A percentile compares a stretch with the other conserved stretches of the same genome.
These are phyloP conservation scores for Stigmatopora nigra DNA, from an alignment of 2,113 vertebrate genomes.

Conservation along the genomic window DNA sequence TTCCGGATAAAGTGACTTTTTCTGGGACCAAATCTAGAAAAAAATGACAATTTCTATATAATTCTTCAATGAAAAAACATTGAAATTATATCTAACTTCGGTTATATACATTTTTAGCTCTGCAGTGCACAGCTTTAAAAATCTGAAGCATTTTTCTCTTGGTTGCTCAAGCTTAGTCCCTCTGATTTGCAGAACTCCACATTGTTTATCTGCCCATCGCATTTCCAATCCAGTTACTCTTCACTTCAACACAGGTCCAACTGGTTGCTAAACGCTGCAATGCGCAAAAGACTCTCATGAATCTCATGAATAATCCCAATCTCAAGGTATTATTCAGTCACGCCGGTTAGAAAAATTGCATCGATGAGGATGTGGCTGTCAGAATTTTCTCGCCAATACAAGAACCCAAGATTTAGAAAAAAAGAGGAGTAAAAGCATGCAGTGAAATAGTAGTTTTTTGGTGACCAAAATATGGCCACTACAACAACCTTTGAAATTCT, in stretches of 20 bases:
- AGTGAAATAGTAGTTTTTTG: too few relatives aligned
- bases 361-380: background rate
- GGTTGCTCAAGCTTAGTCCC: slow-evolving; percentile 44
- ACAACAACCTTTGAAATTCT: background rate
- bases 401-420: background rate
- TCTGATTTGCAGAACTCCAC: slow-evolving; percentile 37
- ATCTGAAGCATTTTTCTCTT: slow-evolving; percentile 59
- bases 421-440: background rate
- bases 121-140: slow-evolving; percentile 65
- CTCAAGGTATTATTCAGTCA: slow-evolving; percentile 54
- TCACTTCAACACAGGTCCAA: slow-evolving; percentile 20
- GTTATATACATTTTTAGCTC: slow-evolving; percentile 2
- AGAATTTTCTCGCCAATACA: background rate
- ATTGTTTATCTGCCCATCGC: slow-evolving; percentile 30
- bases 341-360: background rate
- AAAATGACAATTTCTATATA: too few relatives aligned
- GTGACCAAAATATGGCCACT: too few relatives aligned
- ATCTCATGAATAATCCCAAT: slow-evolving; percentile 15
- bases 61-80: too few relatives aligned
- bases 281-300: slow-evolving; percentile 10
- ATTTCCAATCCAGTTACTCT: slow-evolving; percentile 25
- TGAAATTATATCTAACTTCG: too few relatives aligned
- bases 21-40: too few relatives aligned
- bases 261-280: slow-evolving; percentile 23
- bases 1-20: too few relatives aligned